Evolutionary conservation across 2,888 invertebrate species (phyloP).

Genomic region (Parnassius orleans): DNA sequence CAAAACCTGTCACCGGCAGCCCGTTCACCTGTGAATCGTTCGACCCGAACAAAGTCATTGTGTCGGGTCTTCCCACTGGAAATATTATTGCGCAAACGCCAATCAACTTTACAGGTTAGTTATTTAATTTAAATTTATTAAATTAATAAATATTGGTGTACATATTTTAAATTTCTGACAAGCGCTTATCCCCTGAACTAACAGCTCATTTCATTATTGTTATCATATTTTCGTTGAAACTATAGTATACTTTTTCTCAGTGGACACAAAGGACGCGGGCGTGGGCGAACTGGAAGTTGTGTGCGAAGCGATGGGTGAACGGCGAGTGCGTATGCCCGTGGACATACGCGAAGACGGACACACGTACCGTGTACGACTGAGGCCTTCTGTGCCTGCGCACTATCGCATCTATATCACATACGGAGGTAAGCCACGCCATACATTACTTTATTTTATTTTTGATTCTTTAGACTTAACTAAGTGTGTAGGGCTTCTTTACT

Average conservation of each 20-base stretch:
- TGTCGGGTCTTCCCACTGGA: conserved; percentile 88
- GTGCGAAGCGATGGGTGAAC: conserved; percentile 92
- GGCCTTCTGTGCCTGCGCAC: conserved; percentile 91
- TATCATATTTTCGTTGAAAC: conserved; percentile 29
- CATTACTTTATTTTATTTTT: too few species aligned
- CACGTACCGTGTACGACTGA: conserved; percentile 89
- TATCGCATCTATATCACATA: conserved; percentile 86
- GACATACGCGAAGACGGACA: conserved; percentile 90
- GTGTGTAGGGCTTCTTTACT: too few species aligned
- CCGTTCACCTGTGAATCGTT: conserved; percentile 97
- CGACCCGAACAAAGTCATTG: conserved; percentile 90
- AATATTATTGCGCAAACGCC: conserved; percentile 91
- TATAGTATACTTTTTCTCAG: conserved; percentile 56
- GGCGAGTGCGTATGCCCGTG: conserved; percentile 85
- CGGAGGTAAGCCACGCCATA: conserved; percentile 72
- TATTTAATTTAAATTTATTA: neutral
- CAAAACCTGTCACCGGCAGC: conserved; percentile 94
- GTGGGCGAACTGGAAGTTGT: conserved; percentile 92
- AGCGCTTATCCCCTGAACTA: too few species aligned
- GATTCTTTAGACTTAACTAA: too few species aligned
- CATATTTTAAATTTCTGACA: too few species aligned
- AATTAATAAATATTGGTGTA: too few species aligned
- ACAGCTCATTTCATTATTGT: conserved; percentile 2
- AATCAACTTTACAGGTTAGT: conserved; percentile 88
- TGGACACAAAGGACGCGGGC: conserved; percentile 90